These are phyloP conservation scores for Macrocentrus cingulum DNA, from an alignment of 1,140 invertebrate species.

Conservation along the genomic window DNA sequence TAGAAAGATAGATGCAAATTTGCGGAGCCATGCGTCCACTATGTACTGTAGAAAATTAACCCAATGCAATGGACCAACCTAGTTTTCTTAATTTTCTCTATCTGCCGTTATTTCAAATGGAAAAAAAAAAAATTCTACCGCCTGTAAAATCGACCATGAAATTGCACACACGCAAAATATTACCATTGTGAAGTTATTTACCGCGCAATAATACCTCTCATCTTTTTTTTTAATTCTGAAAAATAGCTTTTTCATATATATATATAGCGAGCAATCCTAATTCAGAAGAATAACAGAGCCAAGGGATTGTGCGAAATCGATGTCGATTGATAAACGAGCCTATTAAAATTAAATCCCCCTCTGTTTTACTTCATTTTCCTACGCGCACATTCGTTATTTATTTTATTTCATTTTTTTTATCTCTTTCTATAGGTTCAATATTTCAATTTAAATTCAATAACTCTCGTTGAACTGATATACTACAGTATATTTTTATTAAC, in stretches of 20 bases:
- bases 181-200: too few species aligned
- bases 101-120: not conserved
- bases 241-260: too few species aligned
- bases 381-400: conserved; percentile 26
- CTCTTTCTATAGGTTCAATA: not conserved
- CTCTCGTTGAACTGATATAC: too few species aligned
- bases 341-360: conserved; percentile 43
- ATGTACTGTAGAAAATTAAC: conserved; percentile 10
- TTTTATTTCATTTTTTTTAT: conserved; percentile 22
- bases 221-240: too few species aligned
- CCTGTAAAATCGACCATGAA: too few species aligned
- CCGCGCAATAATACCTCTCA: too few species aligned
- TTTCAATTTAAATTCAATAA: too few species aligned
- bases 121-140: not conserved
- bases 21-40: conserved; percentile 31
- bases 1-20: conserved; percentile 52
- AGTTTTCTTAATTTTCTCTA: not conserved
- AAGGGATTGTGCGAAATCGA: conserved; percentile 29
- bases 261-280: not conserved
- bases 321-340: conserved; percentile 43
- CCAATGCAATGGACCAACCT: not conserved
- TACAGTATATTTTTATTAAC: conserved; percentile 46
- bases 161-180: too few species aligned
- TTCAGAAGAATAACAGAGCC: not conserved
- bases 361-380: too few species aligned